These are phyloP conservation scores for Trinectes maculatus DNA, from an alignment of 2,113 vertebrate genomes.

Conservation along the genomic window DNA sequence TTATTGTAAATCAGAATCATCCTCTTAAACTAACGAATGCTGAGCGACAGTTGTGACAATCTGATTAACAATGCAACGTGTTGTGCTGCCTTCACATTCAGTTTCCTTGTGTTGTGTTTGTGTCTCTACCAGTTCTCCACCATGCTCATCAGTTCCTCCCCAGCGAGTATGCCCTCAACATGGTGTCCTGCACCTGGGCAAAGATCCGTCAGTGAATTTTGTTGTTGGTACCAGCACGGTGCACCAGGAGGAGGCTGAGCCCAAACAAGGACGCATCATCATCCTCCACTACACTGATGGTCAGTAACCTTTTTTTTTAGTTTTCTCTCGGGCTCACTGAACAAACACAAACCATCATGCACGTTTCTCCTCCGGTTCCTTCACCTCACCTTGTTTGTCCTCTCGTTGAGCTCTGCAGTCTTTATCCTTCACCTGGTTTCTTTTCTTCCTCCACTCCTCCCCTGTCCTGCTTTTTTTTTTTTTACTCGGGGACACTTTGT, in stretches of 20 bases:
- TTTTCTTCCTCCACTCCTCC: constrained; percentile 25
- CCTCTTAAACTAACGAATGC: background rate
- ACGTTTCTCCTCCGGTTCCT: constrained; percentile 8
- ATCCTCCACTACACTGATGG: constrained; percentile 98
- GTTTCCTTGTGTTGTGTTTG: constrained; percentile 20
- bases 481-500: constrained; percentile 35
- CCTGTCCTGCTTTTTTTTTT: constrained; percentile 6
- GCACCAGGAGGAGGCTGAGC: constrained; percentile 97
- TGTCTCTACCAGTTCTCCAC: constrained; percentile 87
- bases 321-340: background rate
- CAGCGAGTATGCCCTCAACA: constrained; percentile 94
- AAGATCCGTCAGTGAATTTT: constrained; percentile 95
- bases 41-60: background rate
- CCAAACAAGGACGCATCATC: constrained; percentile 97
- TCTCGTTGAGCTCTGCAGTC: constrained; percentile 10
- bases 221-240: constrained; percentile 98
- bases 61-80: background rate
- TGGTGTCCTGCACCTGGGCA: constrained; percentile 96
- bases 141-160: constrained; percentile 98
- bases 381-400: constrained; percentile 8
- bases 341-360: background rate
- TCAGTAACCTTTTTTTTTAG: constrained; percentile 72
- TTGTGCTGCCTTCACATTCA: background rate
- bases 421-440: constrained; percentile 26
- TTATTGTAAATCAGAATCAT: background rate